Conservation (phyloP, 2,113 vertebrate genomes). For the Petrocephalus zakoni region DNA sequence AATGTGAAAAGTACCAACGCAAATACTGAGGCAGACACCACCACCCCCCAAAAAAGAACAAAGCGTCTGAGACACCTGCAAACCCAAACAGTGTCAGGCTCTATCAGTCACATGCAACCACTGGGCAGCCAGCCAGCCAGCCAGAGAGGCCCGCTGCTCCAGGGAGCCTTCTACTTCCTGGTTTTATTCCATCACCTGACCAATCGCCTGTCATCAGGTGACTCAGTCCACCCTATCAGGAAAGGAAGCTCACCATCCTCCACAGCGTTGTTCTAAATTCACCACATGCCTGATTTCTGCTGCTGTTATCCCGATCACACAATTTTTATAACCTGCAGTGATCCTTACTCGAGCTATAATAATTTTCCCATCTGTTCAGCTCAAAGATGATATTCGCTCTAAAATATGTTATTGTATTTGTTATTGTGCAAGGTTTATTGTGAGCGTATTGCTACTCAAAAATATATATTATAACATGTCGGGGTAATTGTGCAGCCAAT, state of each 20-base stretch:
- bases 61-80: neutral
- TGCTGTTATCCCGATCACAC: neutral
- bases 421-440: neutral
- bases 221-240: neutral
- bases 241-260: neutral
- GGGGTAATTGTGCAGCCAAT: neutral
- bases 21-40: neutral
- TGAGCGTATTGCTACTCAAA: neutral
- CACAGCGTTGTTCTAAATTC: neutral
- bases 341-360: neutral
- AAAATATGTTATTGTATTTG: neutral
- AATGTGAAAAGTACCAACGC: neutral
- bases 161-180: neutral
- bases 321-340: neutral
- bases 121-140: neutral
- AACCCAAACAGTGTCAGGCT: slow-evolving; percentile 2
- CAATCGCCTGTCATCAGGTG: neutral
- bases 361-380: neutral
- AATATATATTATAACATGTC: neutral
- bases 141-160: neutral
- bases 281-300: neutral
- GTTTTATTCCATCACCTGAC: slow-evolving; percentile 4
- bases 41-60: neutral
- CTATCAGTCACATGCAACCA: neutral
- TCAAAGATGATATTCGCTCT: neutral